These are phyloP conservation scores for Colinus virginianus DNA, from an alignment of 2,113 vertebrate species.

Conservation along the genomic window DNA sequence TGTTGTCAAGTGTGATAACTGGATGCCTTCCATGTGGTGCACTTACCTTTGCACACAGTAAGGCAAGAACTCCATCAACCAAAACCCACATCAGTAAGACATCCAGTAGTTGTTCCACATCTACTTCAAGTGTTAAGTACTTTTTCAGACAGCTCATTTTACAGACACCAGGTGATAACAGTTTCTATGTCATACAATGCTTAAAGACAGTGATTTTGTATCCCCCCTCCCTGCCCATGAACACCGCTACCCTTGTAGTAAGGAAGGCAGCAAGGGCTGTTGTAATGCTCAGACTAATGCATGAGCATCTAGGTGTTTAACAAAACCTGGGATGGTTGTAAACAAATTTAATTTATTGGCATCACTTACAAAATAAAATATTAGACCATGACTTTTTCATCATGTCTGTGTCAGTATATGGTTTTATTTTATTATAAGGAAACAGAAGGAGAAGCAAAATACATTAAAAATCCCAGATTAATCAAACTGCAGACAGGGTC, in stretches of 20 bases:
- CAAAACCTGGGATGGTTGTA: conserved; percentile 71
- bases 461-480: conserved; percentile 71
- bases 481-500: conserved; percentile 59
- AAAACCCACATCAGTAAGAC: neutral
- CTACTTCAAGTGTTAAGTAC: conserved; percentile 20
- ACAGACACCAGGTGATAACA: conserved; percentile 32
- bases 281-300: conserved; percentile 23
- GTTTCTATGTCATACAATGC: conserved; percentile 46
- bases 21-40: conserved; percentile 20
- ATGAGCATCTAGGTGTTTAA: conserved; percentile 60
- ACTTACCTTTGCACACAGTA: conserved; percentile 63
- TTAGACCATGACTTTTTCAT: conserved; percentile 75
- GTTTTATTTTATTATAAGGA: conserved; percentile 73
- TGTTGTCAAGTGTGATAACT: conserved; percentile 46
- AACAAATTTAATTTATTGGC: conserved; percentile 79
- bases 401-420: conserved; percentile 65
- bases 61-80: conserved; percentile 4
- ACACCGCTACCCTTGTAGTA: neutral
- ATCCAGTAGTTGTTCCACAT: neutral
- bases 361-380: conserved; percentile 79
- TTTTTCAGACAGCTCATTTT: conserved; percentile 9
- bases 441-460: conserved; percentile 71
- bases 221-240: conserved; percentile 13
- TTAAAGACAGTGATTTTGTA: conserved; percentile 21
- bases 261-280: conserved; percentile 47